These are phyloP conservation scores for Corapipo altera DNA, from an alignment of 2,113 vertebrate species.

Conservation along the genomic window DNA sequence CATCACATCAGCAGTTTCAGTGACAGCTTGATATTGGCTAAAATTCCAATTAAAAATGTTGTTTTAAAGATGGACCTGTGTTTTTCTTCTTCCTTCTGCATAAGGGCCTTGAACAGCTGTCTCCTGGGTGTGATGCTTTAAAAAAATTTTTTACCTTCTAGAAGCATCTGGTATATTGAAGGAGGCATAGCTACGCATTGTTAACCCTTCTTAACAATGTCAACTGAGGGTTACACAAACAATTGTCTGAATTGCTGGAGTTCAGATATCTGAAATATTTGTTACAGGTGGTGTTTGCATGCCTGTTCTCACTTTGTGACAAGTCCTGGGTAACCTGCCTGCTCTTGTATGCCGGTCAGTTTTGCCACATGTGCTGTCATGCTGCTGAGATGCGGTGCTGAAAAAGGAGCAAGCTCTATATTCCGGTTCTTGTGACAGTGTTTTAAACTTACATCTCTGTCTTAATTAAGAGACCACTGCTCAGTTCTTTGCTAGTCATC, in stretches of 20 bases:
- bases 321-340: neutral
- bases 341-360: neutral
- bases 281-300: neutral
- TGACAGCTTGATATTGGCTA: neutral
- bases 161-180: neutral
- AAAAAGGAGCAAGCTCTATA: neutral
- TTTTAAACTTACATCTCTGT: neutral
- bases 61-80: neutral
- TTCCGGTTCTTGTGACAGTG: neutral
- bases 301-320: neutral
- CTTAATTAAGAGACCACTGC: neutral
- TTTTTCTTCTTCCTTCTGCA: neutral
- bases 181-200: neutral
- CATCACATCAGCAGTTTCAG: neutral
- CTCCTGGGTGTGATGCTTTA: neutral
- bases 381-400: neutral
- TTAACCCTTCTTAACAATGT: neutral
- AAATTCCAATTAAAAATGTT: neutral
- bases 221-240: neutral
- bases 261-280: neutral
- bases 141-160: neutral
- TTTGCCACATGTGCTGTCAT: accelerated
- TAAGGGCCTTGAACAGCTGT: neutral
- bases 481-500: neutral
- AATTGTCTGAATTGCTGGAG: neutral